Percentiles rank a stretch among this genome's conserved stretches.
Evolutionary conservation across 2,888 invertebrate genomes (phyloP).

Genomic region (Eubasilissa splendida): DNA sequence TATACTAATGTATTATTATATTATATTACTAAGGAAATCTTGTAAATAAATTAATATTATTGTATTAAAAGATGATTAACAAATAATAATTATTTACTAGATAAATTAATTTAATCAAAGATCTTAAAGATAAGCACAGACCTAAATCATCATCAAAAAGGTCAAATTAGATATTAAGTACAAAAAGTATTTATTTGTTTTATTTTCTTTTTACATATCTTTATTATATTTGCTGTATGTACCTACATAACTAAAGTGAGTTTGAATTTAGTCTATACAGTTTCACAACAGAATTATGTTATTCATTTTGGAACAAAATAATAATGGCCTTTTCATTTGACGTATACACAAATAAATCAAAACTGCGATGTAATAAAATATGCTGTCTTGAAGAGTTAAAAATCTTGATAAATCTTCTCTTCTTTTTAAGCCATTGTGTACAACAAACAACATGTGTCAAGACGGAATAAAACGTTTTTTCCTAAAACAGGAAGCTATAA

Average conservation of each 20-base stretch:
- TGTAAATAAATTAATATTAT: no score
- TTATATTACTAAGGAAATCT: no score
- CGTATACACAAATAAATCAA: background rate
- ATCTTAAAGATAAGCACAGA: no score
- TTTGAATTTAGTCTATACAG: background rate
- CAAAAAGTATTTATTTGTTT: background rate
- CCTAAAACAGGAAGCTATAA: slow-evolving; percentile 49
- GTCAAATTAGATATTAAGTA: no score
- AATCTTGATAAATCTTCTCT: slow-evolving; percentile 3
- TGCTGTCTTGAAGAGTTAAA: slow-evolving; percentile 8
- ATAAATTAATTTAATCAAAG: no score
- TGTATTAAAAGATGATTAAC: no score
- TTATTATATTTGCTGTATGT: background rate
- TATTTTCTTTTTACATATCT: background rate
- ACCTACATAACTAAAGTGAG: no score
- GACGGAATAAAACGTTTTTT: slow-evolving; percentile 5
- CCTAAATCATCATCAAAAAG: no score
- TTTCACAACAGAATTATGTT: no score
- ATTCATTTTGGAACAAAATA: background rate
- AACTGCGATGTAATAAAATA: slow-evolving; percentile 11
- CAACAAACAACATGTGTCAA: slow-evolving; percentile 18
- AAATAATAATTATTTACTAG: no score
- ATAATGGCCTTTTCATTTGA: background rate
- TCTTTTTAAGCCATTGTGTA: slow-evolving; percentile 9
- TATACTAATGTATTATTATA: no score